Conservation (phyloP, 1,140 invertebrate species). For the Drosophila kurseongensis region DNA sequence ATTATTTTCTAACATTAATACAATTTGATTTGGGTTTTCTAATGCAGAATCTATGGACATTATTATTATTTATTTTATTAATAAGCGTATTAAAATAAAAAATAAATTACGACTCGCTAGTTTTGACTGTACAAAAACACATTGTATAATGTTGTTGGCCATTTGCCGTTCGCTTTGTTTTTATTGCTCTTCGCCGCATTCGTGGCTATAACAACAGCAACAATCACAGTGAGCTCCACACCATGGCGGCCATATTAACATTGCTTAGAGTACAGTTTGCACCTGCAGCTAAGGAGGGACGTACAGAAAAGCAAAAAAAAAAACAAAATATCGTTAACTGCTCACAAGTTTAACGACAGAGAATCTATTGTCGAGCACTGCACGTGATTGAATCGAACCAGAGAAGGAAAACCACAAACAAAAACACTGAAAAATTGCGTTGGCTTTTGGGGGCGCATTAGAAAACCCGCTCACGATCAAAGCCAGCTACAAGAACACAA, state of each 20-base stretch:
- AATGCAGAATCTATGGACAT: no score
- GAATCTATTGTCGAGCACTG: constrained; percentile 75
- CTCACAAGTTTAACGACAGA: constrained; percentile 71
- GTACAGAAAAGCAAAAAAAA: constrained; percentile 12
- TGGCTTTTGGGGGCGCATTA: constrained; percentile 55
- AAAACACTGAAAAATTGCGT: constrained; percentile 46
- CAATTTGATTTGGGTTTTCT: no score
- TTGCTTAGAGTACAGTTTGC: constrained; percentile 76
- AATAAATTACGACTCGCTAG: background rate
- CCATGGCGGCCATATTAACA: constrained; percentile 78
- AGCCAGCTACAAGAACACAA: constrained; percentile 60
- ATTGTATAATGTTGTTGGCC: constrained; percentile 54
- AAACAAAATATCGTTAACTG: constrained; percentile 59
- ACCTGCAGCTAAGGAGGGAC: constrained; percentile 65
- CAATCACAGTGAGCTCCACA: constrained; percentile 50
- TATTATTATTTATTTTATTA: no score
- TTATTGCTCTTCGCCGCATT: constrained; percentile 62
- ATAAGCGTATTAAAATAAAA: no score
- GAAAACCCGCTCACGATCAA: constrained; percentile 71
- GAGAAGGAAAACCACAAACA: constrained; percentile 26
- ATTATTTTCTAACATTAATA: no score
- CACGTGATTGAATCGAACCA: constrained; percentile 73
- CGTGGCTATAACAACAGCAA: constrained; percentile 47
- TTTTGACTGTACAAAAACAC: constrained; percentile 39
- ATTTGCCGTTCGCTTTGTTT: constrained; percentile 72